phyloP scores from a whole-genome alignment of 2,888 invertebrate species.

The Zaprionus bogoriensis region DNA sequence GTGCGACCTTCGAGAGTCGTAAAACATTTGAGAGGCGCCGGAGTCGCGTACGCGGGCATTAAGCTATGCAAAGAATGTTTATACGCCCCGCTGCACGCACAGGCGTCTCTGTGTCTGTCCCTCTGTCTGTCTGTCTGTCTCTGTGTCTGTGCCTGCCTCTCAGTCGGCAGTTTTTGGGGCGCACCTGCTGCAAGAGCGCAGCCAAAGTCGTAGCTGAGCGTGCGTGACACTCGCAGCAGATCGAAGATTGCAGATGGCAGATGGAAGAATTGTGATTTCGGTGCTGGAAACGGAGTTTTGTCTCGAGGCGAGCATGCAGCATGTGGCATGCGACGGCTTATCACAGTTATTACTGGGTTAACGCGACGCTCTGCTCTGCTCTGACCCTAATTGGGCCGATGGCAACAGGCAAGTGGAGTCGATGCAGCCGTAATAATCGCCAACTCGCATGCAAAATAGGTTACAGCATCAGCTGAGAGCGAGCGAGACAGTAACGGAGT shows the following conservation, averaged over 20 bases:
- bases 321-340: constrained; percentile 14
- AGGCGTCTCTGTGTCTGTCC: constrained; percentile 17
- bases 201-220: constrained; percentile 26
- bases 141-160: background rate
- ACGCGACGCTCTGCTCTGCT: constrained; percentile 10
- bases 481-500: constrained; percentile 2
- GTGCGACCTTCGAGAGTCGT: background rate
- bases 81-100: constrained; percentile 33
- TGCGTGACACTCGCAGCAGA: constrained; percentile 52
- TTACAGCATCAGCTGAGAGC: constrained; percentile 63
- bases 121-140: background rate
- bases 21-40: background rate
- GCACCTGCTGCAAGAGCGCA: constrained; percentile 26
- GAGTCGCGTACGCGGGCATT: constrained; percentile 19
- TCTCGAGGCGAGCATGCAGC: background rate
- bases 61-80: constrained; percentile 48
- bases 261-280: constrained; percentile 2
- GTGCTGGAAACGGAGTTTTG: constrained; percentile 11
- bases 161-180: constrained; percentile 15
- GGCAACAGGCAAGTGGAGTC: constrained; percentile 52
- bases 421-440: constrained; percentile 50
- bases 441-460: constrained; percentile 71
- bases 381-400: constrained; percentile 65
- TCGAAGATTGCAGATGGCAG: constrained; percentile 16
- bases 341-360: constrained; percentile 9